Evolutionary conservation across 2,888 invertebrate species (phyloP), one percentile per base, ranked within the genome.

Genomic region (Macrosiphum euphorbiae): DNA sequence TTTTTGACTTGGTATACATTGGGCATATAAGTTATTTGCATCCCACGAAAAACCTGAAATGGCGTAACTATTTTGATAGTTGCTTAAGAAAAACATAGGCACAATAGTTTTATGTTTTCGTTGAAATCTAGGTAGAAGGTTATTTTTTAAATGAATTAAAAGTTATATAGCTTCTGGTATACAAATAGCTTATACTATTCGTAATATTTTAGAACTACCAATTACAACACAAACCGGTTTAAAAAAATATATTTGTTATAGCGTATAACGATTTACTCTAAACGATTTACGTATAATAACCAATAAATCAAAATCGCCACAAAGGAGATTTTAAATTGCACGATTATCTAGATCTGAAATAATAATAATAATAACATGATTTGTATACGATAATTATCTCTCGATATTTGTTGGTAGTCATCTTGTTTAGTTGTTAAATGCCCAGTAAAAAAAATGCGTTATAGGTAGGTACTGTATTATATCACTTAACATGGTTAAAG

Each of bases 291-390:
- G 50, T 50, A 41, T 50, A 67, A 92, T 78, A 78, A 20, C 35
- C 16, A 78, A 78, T 92, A 92, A 92, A 92, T 92, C 50, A 67
- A 50, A 88, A 88, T 67, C 28, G 28, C 41, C 35, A 92, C 52
- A 92, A 67, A 88, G 41, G 52, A 88, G 41, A 88, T 67, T 92
- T 67, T 87, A 92, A 92, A 92, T 58, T 67, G 52, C 50, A 92
- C 16, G 67, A 41, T 4, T 90, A 90, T 88, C 20, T 52, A 87
- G 86, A 91, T 91, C 20, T 44, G 41, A 85, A 91, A 91, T 55
- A 91, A 85, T 55, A 91, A 58, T 55, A 44, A 35, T 26, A 26
- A 26, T 44, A 26, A 85, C 16, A 52, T 55, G 55, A 91, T 28
- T 85, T 58, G 28, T 90, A 35, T 90, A 78, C 78, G 26, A 50